These are phyloP conservation scores for Trypoxylus dichotomus DNA, from an alignment of 1,140 invertebrate genomes.

Conservation along the genomic window DNA sequence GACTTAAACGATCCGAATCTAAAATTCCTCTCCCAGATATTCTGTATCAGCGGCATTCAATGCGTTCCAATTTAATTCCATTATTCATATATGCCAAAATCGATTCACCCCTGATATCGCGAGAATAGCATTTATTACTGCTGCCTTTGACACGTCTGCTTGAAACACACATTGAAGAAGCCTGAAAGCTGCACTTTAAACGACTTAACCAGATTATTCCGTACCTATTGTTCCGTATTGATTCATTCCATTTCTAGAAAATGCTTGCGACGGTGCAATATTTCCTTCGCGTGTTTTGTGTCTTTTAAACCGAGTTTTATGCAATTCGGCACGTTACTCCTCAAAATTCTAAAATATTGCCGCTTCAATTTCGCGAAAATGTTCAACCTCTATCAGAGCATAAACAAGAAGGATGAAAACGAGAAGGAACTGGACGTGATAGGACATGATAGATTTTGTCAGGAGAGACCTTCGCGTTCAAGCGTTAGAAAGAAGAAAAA, in stretches of 20 bases:
- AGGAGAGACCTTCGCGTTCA: slow-evolving; percentile 54
- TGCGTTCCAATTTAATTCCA: not conserved
- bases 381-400: slow-evolving; percentile 77
- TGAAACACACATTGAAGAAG: slow-evolving; percentile 1
- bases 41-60: not conserved
- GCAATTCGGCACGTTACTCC: not conserved
- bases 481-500: slow-evolving; percentile 59
- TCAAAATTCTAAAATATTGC: not conserved
- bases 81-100: not conserved
- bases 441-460: slow-evolving; percentile 75
- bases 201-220: slow-evolving; percentile 22
- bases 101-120: not conserved
- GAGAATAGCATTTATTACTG: not conserved
- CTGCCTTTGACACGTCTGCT: not conserved
- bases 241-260: not conserved
- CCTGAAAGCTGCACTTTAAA: slow-evolving; percentile 1
- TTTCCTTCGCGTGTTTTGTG: not conserved
- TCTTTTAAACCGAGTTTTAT: slow-evolving; percentile 3
- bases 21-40: too few species aligned
- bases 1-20: too few species aligned
- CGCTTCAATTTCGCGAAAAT: slow-evolving; percentile 52
- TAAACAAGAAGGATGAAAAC: slow-evolving; percentile 64
- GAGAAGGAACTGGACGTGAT: slow-evolving; percentile 66
- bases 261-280: not conserved
- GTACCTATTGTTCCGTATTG: slow-evolving; percentile 13